Base-by-base conservation (phyloP, 2,797 vertebrate species). In the Galagoides demidoff region DNA sequence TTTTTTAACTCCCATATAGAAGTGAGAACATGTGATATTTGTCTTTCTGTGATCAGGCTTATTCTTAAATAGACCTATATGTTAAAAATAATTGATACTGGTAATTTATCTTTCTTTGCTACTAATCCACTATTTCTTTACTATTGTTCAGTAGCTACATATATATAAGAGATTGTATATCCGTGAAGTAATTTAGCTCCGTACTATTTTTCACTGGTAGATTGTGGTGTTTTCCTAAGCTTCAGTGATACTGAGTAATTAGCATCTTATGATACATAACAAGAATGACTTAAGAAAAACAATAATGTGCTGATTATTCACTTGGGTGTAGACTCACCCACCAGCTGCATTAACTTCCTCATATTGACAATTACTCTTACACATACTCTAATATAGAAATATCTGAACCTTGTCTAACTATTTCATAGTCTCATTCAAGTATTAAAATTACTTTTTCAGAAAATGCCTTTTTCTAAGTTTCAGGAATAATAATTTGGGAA, bases 371-470 rank as follows among this genome's bases (percentile, higher is more conserved):
- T 84, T 76, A 57, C n/a, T 93, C 14, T 73, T 70, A 95, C 49
- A 82, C 0, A n/a, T 64, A 31, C 3, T 84, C 19, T 55, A 27
- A 8, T 31, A 22, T 43, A n/a, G 10, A 43, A 27, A 66, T 85
- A 68, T 34, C 12, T 78, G 66, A 90, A 19, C 3, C 23, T 45
- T 87, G 37, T 63, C 3, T 66, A 59, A 45, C 61, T 39, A 85
- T 61, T 85, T 73, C 13, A 3, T 39, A 34, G 20, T 93, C 34
- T 27, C 23, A 5, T 90, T 90, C 88, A 57, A 79, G 49, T 57
- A 49, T 79, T 97, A 79, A 77, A 76, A 29, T 45, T 78, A 84
- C 7, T 27, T 63, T 84, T 96, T 95, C 6, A 94, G 25, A 55
- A 95, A 94, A 85, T 66, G 4, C 11, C 52, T 12, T 45, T 74